Base-by-base conservation (phyloP, 1,140 invertebrate species). In the Bombus confusus region DNA sequence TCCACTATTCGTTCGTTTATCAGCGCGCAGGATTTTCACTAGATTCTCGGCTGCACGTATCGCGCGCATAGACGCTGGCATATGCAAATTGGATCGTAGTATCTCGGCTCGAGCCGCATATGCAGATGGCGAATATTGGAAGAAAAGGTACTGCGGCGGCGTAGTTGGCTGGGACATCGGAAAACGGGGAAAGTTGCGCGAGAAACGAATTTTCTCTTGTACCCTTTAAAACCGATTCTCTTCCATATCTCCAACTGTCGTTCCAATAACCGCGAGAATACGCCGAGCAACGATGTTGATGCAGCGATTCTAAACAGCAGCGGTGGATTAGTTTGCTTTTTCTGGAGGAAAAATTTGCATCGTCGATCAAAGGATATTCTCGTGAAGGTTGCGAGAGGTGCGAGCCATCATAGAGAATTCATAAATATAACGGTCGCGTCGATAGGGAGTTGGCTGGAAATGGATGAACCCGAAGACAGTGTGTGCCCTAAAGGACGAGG, bases 1-100 rank as follows among this genome's bases (percentile, higher is more conserved):
- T 31, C 28, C 12, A 31, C 18, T 68, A 62, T 62, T 84, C 59
- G 0, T 62, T 59, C 34, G 62, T 68, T 66, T 34, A 69, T 69
- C 73, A 12, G 31, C 73, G 73, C 57, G 47, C 18, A n/a, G 37
- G n/a, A 66, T 64, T 80, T 73, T 73, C 25, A 80, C 64, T 66
- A 59, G 76, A 85, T 80, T 78, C 83, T 62, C 52, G 8, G 39
- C 25, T 9, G 57, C 57, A 22, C 41, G 75, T 84, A 62, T 72
- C 47, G 15, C 83, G 57, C n/a, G 52, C n/a, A 3, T 22, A 62
- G 37, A 28, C 31, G 73, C 15, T 41, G 10, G 64, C 25, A 77
- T 77, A 87, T 81, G 64, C 64, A 86, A 86, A 87, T 86, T 87
- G 72, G 83, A 69, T 81, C 69, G 80, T 37, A 12, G 72, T 72